Evolutionary conservation across 64 coral and sea anemone genomes (phyloP).

Genomic region (Cladopsammia gracilis): DNA sequence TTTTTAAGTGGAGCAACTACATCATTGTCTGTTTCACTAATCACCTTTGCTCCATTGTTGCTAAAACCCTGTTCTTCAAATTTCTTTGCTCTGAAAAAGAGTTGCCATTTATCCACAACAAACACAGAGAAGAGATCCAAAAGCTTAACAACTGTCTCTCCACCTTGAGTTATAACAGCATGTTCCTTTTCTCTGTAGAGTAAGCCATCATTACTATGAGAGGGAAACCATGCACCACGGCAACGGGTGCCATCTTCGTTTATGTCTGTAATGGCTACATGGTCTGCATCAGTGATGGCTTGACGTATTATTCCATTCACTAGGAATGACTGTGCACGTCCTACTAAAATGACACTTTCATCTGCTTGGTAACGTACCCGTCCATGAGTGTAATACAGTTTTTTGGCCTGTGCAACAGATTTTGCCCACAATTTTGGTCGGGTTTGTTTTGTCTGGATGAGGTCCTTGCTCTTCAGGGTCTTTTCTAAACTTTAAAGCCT

Average conservation of each 20-base stretch:
- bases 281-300: too few species aligned
- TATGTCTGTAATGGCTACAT: not conserved
- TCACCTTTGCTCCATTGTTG: slow-evolving; percentile 8
- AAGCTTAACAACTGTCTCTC: slow-evolving; percentile 56
- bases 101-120: slow-evolving; percentile 42
- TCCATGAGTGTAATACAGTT: not conserved
- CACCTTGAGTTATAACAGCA: too few species aligned
- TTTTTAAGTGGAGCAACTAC: slow-evolving; percentile 16
- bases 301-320: too few species aligned
- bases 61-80: slow-evolving; percentile 28
- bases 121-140: slow-evolving; percentile 48
- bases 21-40: slow-evolving; percentile 9
- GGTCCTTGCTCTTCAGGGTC: not conserved
- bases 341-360: too few species aligned
- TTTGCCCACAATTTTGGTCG: slow-evolving; percentile 51
- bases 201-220: too few species aligned
- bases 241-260: not conserved
- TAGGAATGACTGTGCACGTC: too few species aligned
- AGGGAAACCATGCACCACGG: too few species aligned
- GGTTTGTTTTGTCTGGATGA: slow-evolving; percentile 36
- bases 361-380: too few species aligned
- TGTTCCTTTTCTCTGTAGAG: too few species aligned
- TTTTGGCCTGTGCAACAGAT: slow-evolving; percentile 53
- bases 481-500: slow-evolving; percentile 36
- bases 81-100: slow-evolving; percentile 41